Conservation (phyloP, 1,140 invertebrate genomes). For the Megalonaias nervosa region DNA sequence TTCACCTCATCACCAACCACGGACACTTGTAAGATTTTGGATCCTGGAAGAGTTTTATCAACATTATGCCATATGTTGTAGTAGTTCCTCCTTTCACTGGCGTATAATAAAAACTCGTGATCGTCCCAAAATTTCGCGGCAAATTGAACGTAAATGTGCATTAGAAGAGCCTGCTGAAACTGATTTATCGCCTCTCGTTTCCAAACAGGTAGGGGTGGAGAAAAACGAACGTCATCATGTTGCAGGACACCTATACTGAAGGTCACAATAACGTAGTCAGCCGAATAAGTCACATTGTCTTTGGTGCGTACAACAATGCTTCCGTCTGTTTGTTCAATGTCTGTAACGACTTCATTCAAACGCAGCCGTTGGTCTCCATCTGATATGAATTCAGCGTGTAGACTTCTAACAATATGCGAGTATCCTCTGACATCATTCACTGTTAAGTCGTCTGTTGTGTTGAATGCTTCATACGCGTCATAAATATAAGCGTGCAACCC, state of each 20-base stretch:
- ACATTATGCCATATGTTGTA: constrained; percentile 27
- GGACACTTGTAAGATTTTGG: constrained; percentile 29
- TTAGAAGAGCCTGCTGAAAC: constrained; percentile 8
- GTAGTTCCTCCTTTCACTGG: constrained; percentile 9
- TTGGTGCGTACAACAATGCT: constrained; percentile 9
- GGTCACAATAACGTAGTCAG: constrained; percentile 22
- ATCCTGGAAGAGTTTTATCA: constrained; percentile 18
- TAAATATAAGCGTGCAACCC: constrained; percentile 6
- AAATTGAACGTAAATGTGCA: constrained; percentile 28
- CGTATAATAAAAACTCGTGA: constrained; percentile 15
- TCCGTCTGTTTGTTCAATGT: not conserved
- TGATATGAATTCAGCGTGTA: not conserved
- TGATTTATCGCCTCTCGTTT: constrained; percentile 26
- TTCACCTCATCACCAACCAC: constrained; percentile 11
- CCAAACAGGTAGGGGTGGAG: constrained; percentile 1
- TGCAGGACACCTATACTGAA: constrained; percentile 34
- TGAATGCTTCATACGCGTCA: constrained; percentile 10
- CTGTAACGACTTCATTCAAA: constrained; percentile 17
- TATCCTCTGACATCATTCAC: constrained; percentile 18
- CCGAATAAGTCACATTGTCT: constrained; percentile 3
- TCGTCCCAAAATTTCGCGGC: constrained; percentile 25
- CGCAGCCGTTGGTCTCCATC: constrained; percentile 1
- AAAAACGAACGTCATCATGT: constrained; percentile 11
- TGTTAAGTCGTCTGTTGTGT: constrained; percentile 9
- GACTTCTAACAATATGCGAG: constrained; percentile 1